These are phyloP conservation scores for Graptemys geographica DNA, from an alignment of 2,797 vertebrate genomes.

Conservation along the genomic window DNA sequence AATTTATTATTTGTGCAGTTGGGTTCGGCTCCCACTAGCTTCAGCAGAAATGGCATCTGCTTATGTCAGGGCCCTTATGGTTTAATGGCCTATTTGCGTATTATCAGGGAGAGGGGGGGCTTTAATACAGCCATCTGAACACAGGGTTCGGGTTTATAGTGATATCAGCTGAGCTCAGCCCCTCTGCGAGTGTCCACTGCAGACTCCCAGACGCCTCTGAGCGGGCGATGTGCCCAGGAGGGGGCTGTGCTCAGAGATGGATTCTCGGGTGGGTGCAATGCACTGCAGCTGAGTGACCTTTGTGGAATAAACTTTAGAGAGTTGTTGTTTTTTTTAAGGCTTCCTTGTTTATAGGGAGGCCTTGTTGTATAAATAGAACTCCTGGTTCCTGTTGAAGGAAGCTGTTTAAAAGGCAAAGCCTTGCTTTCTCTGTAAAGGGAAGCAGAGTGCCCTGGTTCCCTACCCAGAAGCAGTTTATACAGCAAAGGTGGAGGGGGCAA, in stretches of 20 bases:
- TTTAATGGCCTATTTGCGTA: neutral
- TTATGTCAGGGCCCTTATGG: neutral
- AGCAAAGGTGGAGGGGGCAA: neutral
- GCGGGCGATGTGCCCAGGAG: neutral
- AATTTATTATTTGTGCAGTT: neutral
- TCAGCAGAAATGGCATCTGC: neutral
- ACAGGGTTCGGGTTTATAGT: neutral
- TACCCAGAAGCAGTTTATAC: accelerated
- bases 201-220: neutral
- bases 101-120: neutral
- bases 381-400: constrained; percentile 77
- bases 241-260: constrained; percentile 26
- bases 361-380: constrained; percentile 51
- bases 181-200: neutral
- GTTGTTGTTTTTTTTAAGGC: neutral
- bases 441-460: neutral
- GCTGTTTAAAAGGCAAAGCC: neutral
- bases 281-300: accelerated
- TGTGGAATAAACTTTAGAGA: neutral
- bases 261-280: neutral
- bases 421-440: neutral
- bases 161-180: neutral
- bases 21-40: neutral
- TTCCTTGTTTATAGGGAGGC: constrained; percentile 50
- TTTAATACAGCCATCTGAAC: neutral